These are phyloP conservation scores for Cirrhinus mrigala DNA, from an alignment of 2,797 vertebrate species.

Conservation along the genomic window DNA sequence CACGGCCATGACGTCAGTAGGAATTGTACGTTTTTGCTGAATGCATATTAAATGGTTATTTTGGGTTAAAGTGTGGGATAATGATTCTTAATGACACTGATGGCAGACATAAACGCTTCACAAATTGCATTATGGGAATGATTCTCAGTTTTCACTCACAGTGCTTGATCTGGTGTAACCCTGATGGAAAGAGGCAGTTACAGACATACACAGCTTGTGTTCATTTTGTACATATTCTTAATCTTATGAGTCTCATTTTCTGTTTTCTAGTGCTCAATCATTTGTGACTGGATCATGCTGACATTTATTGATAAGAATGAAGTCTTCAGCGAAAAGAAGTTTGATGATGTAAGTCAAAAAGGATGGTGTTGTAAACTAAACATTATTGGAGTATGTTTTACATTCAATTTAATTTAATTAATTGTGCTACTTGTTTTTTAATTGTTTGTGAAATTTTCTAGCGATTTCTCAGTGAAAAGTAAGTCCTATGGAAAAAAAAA, in stretches of 20 bases:
- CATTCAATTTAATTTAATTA: not conserved
- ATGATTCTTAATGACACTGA: not conserved
- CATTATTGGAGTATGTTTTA: not conserved
- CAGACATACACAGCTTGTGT: not conserved
- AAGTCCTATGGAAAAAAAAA: not conserved
- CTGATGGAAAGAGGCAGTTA: not conserved
- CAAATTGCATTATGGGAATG: constrained; percentile 39
- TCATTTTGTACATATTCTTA: not conserved
- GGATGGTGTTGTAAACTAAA: not conserved
- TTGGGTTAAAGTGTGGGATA: not conserved
- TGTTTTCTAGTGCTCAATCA: constrained; percentile 84
- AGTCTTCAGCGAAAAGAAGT: constrained; percentile 89
- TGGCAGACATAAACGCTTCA: constrained; percentile 16
- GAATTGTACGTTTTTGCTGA: constrained; percentile 82
- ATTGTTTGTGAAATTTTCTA: no score
- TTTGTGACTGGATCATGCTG: constrained; percentile 95
- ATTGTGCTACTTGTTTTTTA: not conserved
- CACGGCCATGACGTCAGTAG: constrained; percentile 91
- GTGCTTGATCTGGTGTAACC: not conserved
- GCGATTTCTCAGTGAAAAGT: no score
- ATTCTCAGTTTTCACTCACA: constrained; percentile 14
- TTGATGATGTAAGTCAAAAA: constrained; percentile 83
- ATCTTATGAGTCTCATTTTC: not conserved
- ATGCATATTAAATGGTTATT: constrained; percentile 2
- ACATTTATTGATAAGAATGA: constrained; percentile 93